phyloP scores from a whole-genome alignment of 2,888 invertebrate genomes.

The Rapana venosa region DNA sequence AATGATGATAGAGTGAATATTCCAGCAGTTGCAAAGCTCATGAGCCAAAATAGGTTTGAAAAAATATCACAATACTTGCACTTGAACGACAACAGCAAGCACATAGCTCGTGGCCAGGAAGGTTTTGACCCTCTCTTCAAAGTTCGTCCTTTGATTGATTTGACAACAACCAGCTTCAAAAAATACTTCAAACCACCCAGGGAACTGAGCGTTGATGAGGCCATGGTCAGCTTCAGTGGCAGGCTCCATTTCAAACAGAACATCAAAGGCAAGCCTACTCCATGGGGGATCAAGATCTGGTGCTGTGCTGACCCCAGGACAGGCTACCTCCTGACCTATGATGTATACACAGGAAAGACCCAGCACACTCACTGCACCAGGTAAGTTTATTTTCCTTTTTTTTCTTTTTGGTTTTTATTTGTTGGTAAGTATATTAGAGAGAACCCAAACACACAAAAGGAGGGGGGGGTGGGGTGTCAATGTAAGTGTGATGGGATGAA shows the following conservation, averaged over 20 bases:
- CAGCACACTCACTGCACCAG: not conserved
- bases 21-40: not conserved
- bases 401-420: too few relatives aligned
- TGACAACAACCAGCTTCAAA: not conserved
- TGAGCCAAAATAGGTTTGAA: constrained; percentile 11
- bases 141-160: constrained; percentile 9
- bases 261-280: constrained; percentile 12
- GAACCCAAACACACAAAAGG: too few relatives aligned
- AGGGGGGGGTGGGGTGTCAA: too few relatives aligned
- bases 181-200: not conserved
- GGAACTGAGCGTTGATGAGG: constrained; percentile 17
- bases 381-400: too few relatives aligned
- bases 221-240: constrained; percentile 33
- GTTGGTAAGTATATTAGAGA: too few relatives aligned
- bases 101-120: not conserved
- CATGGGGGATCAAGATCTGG: constrained; percentile 24
- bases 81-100: not conserved
- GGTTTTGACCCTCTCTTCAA: constrained; percentile 23
- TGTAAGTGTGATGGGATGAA: too few relatives aligned
- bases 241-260: constrained; percentile 34
- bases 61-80: constrained; percentile 17
- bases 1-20: constrained; percentile 20
- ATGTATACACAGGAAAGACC: not conserved
- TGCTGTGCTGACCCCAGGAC: not conserved
- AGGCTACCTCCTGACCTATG: not conserved